phyloP scores from a whole-genome alignment of 2,888 invertebrate genomes.

The Lithophane ornitopus region DNA sequence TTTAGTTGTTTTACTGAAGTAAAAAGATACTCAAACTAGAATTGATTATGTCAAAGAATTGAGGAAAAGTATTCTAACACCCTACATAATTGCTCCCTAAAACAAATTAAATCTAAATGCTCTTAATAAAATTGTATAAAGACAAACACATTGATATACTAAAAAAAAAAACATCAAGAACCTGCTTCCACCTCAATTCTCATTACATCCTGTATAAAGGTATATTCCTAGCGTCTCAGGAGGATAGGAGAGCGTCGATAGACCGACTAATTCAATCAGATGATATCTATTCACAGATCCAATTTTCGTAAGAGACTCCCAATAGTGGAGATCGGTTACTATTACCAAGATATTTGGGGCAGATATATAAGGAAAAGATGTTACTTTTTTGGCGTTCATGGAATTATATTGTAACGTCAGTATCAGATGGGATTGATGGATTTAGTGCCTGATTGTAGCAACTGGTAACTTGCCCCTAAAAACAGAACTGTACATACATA shows the following conservation, averaged over 20 bases:
- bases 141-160: too few relatives aligned
- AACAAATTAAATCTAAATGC: too few relatives aligned
- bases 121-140: background rate
- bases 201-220: constrained; percentile 10
- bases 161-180: background rate
- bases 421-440: constrained; percentile 19
- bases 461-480: background rate
- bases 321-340: constrained; percentile 71
- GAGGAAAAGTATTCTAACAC: too few relatives aligned
- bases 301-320: constrained; percentile 85
- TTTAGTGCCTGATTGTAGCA: background rate
- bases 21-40: too few relatives aligned
- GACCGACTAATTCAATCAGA: constrained; percentile 86
- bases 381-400: constrained; percentile 15
- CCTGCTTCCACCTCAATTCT: background rate
- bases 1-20: too few relatives aligned
- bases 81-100: background rate
- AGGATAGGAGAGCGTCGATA: constrained; percentile 75
- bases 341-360: constrained; percentile 58
- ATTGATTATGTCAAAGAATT: too few relatives aligned
- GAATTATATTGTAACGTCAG: constrained; percentile 5
- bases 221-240: constrained; percentile 52
- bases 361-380: constrained; percentile 31
- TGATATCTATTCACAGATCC: constrained; percentile 85
- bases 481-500: too few relatives aligned